Base-by-base conservation (phyloP, 2,888 invertebrate genomes). In the Leptopilina myrica region DNA sequence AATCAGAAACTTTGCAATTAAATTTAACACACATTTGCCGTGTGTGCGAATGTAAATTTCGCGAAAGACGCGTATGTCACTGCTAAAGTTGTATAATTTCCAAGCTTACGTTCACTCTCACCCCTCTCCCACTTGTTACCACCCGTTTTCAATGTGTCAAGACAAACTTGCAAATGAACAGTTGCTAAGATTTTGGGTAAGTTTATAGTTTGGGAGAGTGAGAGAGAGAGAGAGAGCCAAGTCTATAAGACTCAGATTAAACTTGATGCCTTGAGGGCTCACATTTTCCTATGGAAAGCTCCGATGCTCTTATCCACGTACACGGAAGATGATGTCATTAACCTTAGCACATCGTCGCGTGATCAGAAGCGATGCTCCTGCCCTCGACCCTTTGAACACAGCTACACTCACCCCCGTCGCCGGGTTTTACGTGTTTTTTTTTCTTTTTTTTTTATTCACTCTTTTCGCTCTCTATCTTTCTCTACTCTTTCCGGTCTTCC, bases 341-440 rank as follows among this genome's bases (percentile, higher is more conserved):
- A 89, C 89, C 89, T 87, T 87, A 83, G 87, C 81, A 85, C 85
- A 85, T 83, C 85, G 88, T 89, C 87, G 87, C 89, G 87, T 88
- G 88, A 88, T 88, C 88, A 86, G 87, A 86, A 69, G 53, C 86
- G 82, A 83, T 83, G 81, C 82, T 84, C 83, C 80, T 84, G 82
- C 80, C 81, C 84, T 85, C 83, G 81, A 84, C 84, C 86, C 87
- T 84, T 84, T 81, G 79, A 83, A 78, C 33, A 56, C 56, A 73
- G 5, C 33, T 3, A 33, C 3, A 33, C 56, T 49, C 33, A 73
- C 69, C 56, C 79, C 80, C 62, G 49, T 64, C 53, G 78, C 33
- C 33, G 66, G 75, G 59, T 80, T 64, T 69, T 43, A 67, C 67
- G 64, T 33, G 5, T 33, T 33, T 33, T 33, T 33, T 33, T 33